Conservation (phyloP, 2,888 invertebrate genomes). For the Volucella inanis region DNA sequence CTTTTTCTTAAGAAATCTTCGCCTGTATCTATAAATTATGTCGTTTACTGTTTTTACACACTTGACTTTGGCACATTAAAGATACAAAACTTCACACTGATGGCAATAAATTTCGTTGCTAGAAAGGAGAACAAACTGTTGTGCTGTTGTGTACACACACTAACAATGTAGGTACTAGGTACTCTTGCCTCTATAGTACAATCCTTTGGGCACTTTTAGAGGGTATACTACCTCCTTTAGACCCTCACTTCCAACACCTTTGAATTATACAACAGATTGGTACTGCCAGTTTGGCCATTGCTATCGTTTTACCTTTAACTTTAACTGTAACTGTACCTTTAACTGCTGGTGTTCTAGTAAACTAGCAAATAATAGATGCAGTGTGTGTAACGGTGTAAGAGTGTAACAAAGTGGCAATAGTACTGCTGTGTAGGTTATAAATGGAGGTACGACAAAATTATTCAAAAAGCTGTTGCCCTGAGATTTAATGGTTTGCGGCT, state of each 20-base stretch:
- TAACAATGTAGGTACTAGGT: not conserved
- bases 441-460: constrained; percentile 50
- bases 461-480: constrained; percentile 72
- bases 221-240: not conserved
- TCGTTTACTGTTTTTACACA: constrained; percentile 31
- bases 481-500: constrained; percentile 68
- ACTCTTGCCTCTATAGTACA: not conserved
- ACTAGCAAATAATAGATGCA: constrained; percentile 54
- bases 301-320: not conserved
- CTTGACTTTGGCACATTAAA: constrained; percentile 61
- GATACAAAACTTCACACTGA: constrained; percentile 64
- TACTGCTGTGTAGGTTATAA: constrained; percentile 25
- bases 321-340: no score
- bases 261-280: constrained; percentile 47
- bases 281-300: constrained; percentile 26
- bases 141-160: constrained; percentile 5
- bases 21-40: constrained; percentile 40
- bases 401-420: constrained; percentile 64
- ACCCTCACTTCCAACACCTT: constrained; percentile 56
- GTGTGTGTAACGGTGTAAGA: constrained; percentile 29
- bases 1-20: not conserved
- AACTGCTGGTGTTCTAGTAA: constrained; percentile 22
- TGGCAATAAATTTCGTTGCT: constrained; percentile 58
- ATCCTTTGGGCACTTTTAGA: constrained; percentile 55
- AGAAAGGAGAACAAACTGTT: constrained; percentile 64